phyloP scores from a whole-genome alignment of 2,797 vertebrate genomes.

The Siniperca obscura region DNA sequence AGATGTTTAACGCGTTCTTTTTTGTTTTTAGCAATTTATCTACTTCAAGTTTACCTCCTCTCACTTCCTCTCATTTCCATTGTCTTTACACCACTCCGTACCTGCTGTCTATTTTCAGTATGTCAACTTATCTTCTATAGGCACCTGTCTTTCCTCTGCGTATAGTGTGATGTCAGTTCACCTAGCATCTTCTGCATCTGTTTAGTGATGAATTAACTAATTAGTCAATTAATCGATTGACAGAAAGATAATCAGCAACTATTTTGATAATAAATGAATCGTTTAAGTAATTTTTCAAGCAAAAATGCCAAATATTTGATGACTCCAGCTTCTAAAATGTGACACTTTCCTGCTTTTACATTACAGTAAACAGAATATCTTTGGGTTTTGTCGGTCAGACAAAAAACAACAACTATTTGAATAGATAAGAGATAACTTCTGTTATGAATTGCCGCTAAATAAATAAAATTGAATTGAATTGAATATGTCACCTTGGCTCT shows the following conservation, averaged over 20 bases:
- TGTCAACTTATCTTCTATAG: constrained; percentile 2
- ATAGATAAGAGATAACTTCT: no score
- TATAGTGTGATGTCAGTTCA: not conserved
- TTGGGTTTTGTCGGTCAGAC: not conserved
- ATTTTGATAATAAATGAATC: not conserved
- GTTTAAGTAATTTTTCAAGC: not conserved
- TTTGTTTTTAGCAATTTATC: constrained; percentile 24
- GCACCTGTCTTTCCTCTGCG: constrained; percentile 16
- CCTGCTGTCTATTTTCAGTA: constrained; percentile 23
- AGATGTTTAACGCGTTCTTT: constrained; percentile 25
- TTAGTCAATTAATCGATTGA: no score
- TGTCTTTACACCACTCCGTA: constrained; percentile 2
- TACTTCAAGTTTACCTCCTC: constrained; percentile 20
- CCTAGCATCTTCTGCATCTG: not conserved
- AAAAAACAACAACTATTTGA: no score
- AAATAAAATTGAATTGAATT: not conserved
- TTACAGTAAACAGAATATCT: not conserved
- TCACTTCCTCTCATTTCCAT: not conserved
- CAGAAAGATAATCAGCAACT: not conserved
- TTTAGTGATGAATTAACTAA: not conserved
- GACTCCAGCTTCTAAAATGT: not conserved
- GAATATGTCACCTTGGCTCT: not conserved
- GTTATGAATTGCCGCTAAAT: no score
- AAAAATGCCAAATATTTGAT: not conserved
- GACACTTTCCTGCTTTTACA: not conserved